Conservation (phyloP, 2,888 invertebrate genomes). For the Lepidochrysops patricia region DNA sequence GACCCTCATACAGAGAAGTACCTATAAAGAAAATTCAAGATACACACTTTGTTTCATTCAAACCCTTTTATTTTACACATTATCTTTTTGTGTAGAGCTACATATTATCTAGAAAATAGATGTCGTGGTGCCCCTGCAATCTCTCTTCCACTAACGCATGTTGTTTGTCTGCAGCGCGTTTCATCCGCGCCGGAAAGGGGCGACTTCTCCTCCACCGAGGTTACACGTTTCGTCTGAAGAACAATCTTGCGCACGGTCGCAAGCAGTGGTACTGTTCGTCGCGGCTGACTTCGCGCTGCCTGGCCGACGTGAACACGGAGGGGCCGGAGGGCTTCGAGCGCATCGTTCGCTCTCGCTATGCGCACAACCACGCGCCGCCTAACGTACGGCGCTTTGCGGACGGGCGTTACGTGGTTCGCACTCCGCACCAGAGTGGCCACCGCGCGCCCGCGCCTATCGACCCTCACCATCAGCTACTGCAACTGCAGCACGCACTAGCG, state of each 20-base stretch:
- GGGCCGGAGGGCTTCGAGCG: slow-evolving; percentile 69
- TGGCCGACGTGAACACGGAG: slow-evolving; percentile 67
- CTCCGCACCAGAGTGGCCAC: slow-evolving; percentile 67
- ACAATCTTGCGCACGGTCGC: slow-evolving; percentile 66
- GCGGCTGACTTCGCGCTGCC: slow-evolving; percentile 62
- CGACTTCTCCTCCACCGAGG: slow-evolving; percentile 62
- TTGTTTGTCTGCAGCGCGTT: slow-evolving; percentile 49
- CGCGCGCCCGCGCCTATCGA: slow-evolving; percentile 64
- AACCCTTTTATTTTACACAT: background rate
- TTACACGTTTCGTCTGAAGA: slow-evolving; percentile 68
- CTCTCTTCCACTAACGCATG: slow-evolving; percentile 18
- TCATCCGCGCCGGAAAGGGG: slow-evolving; percentile 67
- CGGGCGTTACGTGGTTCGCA: slow-evolving; percentile 66
- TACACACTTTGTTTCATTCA: background rate
- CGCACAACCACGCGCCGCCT: slow-evolving; percentile 68
- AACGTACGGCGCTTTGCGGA: slow-evolving; percentile 68
- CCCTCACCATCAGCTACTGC: slow-evolving; percentile 65
- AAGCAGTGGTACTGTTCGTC: slow-evolving; percentile 72
- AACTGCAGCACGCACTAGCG: slow-evolving; percentile 65
- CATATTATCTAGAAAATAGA: background rate
- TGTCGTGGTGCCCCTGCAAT: no score
- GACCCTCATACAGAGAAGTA: no score
- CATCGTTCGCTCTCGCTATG: slow-evolving; percentile 64
- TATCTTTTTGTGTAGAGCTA: slow-evolving; percentile 5
- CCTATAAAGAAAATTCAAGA: background rate